Conservation (phyloP, 2,113 vertebrate genomes). For the Eira barbara region DNA sequence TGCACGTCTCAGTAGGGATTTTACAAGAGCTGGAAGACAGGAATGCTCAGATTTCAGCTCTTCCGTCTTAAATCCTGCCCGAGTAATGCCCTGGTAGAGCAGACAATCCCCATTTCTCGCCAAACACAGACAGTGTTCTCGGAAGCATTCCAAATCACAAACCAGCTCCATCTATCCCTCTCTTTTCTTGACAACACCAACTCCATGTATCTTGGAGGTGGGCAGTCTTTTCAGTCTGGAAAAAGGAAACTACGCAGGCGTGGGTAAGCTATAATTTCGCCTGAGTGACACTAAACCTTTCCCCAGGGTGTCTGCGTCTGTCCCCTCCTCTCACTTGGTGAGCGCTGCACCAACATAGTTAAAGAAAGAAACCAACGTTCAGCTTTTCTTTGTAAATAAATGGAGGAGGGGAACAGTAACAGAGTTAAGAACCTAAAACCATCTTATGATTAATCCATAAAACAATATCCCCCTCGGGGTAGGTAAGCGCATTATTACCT, state of each 20-base stretch:
- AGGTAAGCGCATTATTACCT: background rate
- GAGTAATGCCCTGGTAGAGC: background rate
- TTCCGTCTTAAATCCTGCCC: background rate
- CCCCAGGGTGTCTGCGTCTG: background rate
- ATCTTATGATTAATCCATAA: background rate
- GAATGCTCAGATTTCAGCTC: background rate
- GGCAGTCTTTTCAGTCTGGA: background rate
- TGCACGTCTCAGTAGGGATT: background rate
- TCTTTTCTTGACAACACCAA: background rate
- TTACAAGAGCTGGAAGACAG: background rate
- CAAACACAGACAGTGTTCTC: background rate
- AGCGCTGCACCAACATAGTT: background rate
- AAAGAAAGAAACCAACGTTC: background rate
- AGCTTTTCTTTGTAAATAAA: background rate
- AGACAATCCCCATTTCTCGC: background rate
- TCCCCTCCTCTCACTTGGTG: background rate
- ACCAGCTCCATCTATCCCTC: background rate
- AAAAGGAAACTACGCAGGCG: background rate
- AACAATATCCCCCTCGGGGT: background rate
- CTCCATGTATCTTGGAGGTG: background rate
- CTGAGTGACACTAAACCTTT: background rate
- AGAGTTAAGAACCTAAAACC: slow-evolving; percentile 2
- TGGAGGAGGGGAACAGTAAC: background rate
- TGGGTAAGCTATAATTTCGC: background rate
- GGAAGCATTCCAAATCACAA: background rate